Evolutionary conservation across 2,888 invertebrate genomes (phyloP).

Genomic region (Lycaena phlaeas): DNA sequence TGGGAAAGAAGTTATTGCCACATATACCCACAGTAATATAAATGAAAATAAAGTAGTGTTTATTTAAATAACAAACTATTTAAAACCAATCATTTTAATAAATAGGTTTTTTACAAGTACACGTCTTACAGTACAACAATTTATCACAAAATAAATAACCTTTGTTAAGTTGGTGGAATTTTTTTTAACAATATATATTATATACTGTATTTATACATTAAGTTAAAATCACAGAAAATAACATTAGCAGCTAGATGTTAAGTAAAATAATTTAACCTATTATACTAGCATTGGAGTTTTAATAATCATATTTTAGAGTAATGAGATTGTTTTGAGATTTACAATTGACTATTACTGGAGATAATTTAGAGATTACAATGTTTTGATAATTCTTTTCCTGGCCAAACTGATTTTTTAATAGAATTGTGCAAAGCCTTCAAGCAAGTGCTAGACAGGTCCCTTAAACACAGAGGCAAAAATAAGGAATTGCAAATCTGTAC

Average conservation of each 20-base stretch:
- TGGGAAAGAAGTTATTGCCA: too few relatives aligned
- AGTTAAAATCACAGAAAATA: constrained; percentile 25
- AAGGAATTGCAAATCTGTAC: too few relatives aligned
- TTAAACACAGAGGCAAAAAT: too few relatives aligned
- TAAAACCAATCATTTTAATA: not conserved
- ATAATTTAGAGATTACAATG: not conserved
- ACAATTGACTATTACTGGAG: too few relatives aligned
- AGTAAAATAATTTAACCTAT: not conserved
- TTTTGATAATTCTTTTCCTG: too few relatives aligned
- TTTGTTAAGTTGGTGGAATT: not conserved
- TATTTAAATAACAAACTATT: too few relatives aligned
- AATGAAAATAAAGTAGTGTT: too few relatives aligned
- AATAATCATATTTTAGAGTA: constrained; percentile 10
- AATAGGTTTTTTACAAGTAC: constrained; percentile 3
- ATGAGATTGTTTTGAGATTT: not conserved
- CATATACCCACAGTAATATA: too few relatives aligned
- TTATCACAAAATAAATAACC: constrained; percentile 6
- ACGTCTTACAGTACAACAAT: constrained; percentile 1
- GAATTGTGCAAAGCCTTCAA: too few relatives aligned
- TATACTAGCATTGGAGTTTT: not conserved
- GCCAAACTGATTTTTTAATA: too few relatives aligned
- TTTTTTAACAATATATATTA: constrained; percentile 9
- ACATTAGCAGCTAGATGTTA: constrained; percentile 16
- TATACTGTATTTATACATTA: constrained; percentile 10
- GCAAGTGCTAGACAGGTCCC: too few relatives aligned